Conservation (phyloP, 2,888 invertebrate species). For the Drosophila emarginata region DNA sequence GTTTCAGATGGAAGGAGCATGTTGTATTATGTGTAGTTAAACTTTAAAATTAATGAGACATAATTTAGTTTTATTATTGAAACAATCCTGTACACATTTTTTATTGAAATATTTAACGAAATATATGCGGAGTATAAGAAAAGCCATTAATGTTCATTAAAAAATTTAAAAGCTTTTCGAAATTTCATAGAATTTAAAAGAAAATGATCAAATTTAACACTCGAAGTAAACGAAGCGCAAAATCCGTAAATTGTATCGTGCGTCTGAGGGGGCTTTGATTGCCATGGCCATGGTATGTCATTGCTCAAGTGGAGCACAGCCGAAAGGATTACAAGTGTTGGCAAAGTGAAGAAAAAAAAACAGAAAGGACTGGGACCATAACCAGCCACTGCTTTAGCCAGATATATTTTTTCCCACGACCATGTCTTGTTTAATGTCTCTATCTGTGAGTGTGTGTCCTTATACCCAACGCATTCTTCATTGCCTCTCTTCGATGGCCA, state of each 20-base stretch:
- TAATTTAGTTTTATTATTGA: no score
- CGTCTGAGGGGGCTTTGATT: slow-evolving; percentile 1
- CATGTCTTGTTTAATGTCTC: background rate
- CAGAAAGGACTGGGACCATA: background rate
- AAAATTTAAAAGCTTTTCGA: background rate
- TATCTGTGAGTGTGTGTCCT: slow-evolving; percentile 3
- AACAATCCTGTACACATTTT: no score
- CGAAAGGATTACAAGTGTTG: slow-evolving; percentile 35
- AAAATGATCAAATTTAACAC: slow-evolving; percentile 7
- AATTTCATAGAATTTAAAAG: background rate
- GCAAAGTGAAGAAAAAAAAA: slow-evolving; percentile 19
- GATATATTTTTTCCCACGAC: slow-evolving; percentile 23
- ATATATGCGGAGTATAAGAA: background rate
- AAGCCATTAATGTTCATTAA: background rate
- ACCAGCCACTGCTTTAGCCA: background rate
- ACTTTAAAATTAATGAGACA: no score
- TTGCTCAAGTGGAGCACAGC: slow-evolving; percentile 7
- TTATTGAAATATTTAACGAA: no score
- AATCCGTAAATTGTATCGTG: slow-evolving; percentile 12
- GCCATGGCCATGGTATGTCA: background rate
- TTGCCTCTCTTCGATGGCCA: background rate
- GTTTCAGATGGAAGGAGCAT: no score
- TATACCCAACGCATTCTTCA: no score
- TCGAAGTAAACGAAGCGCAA: slow-evolving; percentile 13
- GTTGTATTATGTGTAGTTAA: no score